Conservation (phyloP, 2,888 invertebrate genomes). For the Listrodromus nycthemerus region DNA sequence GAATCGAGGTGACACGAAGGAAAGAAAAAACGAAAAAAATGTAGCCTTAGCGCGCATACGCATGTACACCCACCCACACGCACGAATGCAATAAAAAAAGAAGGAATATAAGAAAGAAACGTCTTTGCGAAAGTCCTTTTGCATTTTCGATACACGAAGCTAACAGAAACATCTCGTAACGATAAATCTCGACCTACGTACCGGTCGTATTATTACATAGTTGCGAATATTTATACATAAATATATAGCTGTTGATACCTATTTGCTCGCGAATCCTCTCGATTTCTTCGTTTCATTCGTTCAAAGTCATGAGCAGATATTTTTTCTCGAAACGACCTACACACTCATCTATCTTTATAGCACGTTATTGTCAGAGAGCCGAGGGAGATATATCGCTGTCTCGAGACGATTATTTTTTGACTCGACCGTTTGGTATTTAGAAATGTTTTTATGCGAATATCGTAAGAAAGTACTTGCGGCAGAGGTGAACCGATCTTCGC, state of each 20-base stretch:
- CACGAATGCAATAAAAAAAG: constrained; percentile 1
- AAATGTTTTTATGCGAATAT: constrained; percentile 79
- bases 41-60: constrained; percentile 33
- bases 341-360: constrained; percentile 33
- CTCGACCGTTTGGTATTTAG: constrained; percentile 80
- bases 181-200: constrained; percentile 22
- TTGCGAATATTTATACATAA: constrained; percentile 47
- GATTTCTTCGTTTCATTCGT: constrained; percentile 15
- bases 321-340: constrained; percentile 8
- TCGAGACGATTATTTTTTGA: constrained; percentile 78
- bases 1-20: constrained; percentile 32
- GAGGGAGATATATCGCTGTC: constrained; percentile 70
- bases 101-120: constrained; percentile 15
- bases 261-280: constrained; percentile 18
- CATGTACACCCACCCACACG: constrained; percentile 12
- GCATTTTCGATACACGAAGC: background rate
- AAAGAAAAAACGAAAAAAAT: too few relatives aligned
- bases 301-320: constrained; percentile 13
- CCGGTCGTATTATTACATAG: constrained; percentile 24
- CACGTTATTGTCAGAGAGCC: constrained; percentile 55
- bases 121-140: constrained; percentile 4
- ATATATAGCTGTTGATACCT: constrained; percentile 28
- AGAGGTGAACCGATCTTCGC: constrained; percentile 20
- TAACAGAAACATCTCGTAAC: constrained; percentile 21
- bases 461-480: constrained; percentile 71